These are phyloP conservation scores for Ectemnius lituratus DNA, from an alignment of 2,888 invertebrate genomes.

Conservation along the genomic window DNA sequence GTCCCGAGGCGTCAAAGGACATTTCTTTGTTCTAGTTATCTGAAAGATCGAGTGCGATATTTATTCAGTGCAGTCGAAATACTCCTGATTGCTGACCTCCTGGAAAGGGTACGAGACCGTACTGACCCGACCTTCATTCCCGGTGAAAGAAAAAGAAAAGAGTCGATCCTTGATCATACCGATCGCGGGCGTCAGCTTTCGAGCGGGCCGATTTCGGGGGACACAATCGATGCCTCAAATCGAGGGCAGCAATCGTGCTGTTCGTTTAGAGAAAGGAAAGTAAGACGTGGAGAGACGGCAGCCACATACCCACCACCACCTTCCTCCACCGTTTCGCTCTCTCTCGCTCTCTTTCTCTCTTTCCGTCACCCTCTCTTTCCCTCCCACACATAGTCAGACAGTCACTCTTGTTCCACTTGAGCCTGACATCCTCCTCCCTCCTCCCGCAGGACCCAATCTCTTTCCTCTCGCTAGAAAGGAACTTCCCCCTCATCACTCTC, in stretches of 20 bases:
- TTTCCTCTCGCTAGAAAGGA: conserved; percentile 39
- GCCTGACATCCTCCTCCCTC: conserved; percentile 31
- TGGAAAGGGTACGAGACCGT: no score
- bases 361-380: conserved; percentile 15
- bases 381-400: conserved; percentile 35
- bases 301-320: conserved; percentile 2
- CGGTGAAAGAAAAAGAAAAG: no score
- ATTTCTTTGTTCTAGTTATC: no score
- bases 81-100: no score
- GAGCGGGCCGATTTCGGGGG: conserved; percentile 49
- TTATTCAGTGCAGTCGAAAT: no score
- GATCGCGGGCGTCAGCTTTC: conserved; percentile 34
- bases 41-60: no score
- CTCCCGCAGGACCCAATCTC: conserved; percentile 37
- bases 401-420: neutral
- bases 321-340: no score
- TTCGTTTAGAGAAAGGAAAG: conserved; percentile 67
- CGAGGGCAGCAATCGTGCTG: conserved; percentile 61
- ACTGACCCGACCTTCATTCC: no score
- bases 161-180: neutral
- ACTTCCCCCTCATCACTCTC: conserved; percentile 29
- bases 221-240: conserved; percentile 61
- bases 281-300: conserved; percentile 46
- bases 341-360: no score
- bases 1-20: no score